A percentile compares a stretch with the other conserved stretches of the same genome.
Evolutionary conservation across 2,113 vertebrate genomes (phyloP).

Genomic region (Brienomyrus brachyistius): DNA sequence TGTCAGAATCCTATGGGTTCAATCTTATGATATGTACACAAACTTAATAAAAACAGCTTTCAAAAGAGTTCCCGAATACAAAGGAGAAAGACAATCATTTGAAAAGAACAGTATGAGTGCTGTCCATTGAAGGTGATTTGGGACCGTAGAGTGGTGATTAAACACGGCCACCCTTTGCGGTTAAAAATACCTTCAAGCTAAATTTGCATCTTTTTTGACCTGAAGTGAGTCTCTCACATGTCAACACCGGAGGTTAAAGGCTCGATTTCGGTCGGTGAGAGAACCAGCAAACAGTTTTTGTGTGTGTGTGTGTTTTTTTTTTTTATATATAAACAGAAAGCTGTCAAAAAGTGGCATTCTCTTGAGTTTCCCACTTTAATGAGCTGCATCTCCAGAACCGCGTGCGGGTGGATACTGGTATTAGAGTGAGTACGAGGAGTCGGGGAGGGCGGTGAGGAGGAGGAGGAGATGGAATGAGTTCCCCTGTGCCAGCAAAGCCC

Average conservation of each 20-base stretch:
- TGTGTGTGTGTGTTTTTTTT: background rate
- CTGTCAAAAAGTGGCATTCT: slow-evolving; percentile 14
- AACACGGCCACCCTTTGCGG: background rate
- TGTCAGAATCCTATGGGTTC: background rate
- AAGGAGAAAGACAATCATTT: slow-evolving; percentile 38
- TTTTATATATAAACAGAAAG: background rate
- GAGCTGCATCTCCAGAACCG: slow-evolving; percentile 24
- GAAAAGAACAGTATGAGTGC: slow-evolving; percentile 36
- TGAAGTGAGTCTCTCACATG: background rate
- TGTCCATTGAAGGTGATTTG: slow-evolving; percentile 7
- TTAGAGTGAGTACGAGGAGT: slow-evolving; percentile 30
- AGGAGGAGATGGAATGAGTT: background rate
- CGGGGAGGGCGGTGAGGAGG: slow-evolving; percentile 14
- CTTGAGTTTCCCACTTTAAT: slow-evolving; percentile 40
- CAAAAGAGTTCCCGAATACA: slow-evolving; percentile 27
- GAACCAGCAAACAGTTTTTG: background rate
- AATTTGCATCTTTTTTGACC: background rate
- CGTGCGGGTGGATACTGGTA: slow-evolving; percentile 33
- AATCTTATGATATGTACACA: slow-evolving; percentile 32
- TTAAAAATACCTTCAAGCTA: background rate
- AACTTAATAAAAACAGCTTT: slow-evolving; percentile 41
- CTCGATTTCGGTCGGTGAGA: background rate
- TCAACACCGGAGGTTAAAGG: background rate
- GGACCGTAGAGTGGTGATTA: no score
- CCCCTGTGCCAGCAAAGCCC: background rate